Evolutionary conservation across 1,140 invertebrate genomes (phyloP).

Genomic region (Armadillidium nasatum): DNA sequence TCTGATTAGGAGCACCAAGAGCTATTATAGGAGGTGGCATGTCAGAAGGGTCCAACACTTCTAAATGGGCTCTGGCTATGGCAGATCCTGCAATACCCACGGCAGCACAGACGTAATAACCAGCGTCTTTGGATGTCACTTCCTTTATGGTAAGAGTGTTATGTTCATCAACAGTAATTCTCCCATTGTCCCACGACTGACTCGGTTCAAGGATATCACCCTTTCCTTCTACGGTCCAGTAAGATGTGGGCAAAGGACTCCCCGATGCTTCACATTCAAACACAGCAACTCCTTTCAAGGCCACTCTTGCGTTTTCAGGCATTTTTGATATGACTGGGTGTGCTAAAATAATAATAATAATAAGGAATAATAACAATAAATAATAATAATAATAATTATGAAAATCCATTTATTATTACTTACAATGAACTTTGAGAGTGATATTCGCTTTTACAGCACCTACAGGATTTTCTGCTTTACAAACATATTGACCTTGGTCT

Average conservation of each 20-base stretch:
- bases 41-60: slow-evolving; percentile 64
- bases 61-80: slow-evolving; percentile 70
- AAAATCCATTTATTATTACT: slow-evolving; percentile 48
- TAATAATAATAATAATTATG: too few species aligned
- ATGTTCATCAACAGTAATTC: slow-evolving; percentile 65
- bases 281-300: slow-evolving; percentile 68
- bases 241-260: slow-evolving; percentile 78
- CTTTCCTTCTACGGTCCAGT: slow-evolving; percentile 79
- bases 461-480: slow-evolving; percentile 71
- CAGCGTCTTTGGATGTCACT: slow-evolving; percentile 72
- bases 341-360: background rate
- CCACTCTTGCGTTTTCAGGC: slow-evolving; percentile 71
- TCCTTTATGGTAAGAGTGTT: slow-evolving; percentile 64
- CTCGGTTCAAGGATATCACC: slow-evolving; percentile 76
- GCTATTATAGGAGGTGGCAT: slow-evolving; percentile 84
- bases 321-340: slow-evolving; percentile 70
- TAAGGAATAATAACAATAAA: too few species aligned
- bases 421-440: slow-evolving; percentile 69
- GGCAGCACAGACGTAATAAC: slow-evolving; percentile 80
- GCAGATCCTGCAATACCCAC: slow-evolving; percentile 77
- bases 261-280: slow-evolving; percentile 78
- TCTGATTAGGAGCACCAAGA: slow-evolving; percentile 85
- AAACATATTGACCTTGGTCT: slow-evolving; percentile 79
- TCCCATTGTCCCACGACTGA: slow-evolving; percentile 68
- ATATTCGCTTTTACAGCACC: slow-evolving; percentile 70